A percentile compares a stretch with the other conserved stretches of the same genome.
Evolutionary conservation across 2,888 invertebrate species (phyloP).

Genomic region (Mechanitis mazaeus): DNA sequence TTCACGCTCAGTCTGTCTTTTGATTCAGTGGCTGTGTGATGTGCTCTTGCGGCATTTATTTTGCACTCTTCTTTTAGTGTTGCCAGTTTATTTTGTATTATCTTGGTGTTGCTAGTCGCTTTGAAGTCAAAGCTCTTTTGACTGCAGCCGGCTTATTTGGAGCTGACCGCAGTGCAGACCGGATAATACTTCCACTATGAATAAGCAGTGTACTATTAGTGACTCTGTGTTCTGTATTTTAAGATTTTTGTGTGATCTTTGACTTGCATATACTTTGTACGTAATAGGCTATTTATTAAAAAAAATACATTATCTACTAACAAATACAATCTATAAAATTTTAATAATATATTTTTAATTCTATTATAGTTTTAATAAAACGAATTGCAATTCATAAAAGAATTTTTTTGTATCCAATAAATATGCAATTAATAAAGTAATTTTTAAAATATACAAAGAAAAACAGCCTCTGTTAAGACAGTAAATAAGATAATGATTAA

Average conservation of each 20-base stretch:
- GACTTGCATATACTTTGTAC: not conserved
- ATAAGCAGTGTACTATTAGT: slow-evolving; percentile 38
- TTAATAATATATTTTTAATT: too few species aligned
- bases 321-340: too few species aligned
- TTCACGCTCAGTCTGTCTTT: slow-evolving; percentile 72
- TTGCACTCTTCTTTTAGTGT: slow-evolving; percentile 69
- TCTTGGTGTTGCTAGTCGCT: slow-evolving; percentile 43
- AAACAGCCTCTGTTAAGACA: too few species aligned
- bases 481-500: too few species aligned
- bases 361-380: too few species aligned
- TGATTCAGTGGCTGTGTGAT: slow-evolving; percentile 75
- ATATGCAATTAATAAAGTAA: too few species aligned
- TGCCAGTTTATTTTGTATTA: slow-evolving; percentile 55
- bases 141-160: slow-evolving; percentile 51
- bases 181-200: slow-evolving; percentile 62
- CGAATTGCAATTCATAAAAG: too few species aligned
- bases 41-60: slow-evolving; percentile 72
- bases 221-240: slow-evolving; percentile 4
- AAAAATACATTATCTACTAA: too few species aligned
- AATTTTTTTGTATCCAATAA: too few species aligned
- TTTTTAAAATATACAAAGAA: too few species aligned
- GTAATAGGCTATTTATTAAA: not conserved
- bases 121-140: slow-evolving; percentile 74
- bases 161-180: slow-evolving; percentile 61
- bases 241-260: not conserved